These are phyloP conservation scores for Amblyraja radiata DNA, from an alignment of 2,797 vertebrate genomes.

Conservation along the genomic window DNA sequence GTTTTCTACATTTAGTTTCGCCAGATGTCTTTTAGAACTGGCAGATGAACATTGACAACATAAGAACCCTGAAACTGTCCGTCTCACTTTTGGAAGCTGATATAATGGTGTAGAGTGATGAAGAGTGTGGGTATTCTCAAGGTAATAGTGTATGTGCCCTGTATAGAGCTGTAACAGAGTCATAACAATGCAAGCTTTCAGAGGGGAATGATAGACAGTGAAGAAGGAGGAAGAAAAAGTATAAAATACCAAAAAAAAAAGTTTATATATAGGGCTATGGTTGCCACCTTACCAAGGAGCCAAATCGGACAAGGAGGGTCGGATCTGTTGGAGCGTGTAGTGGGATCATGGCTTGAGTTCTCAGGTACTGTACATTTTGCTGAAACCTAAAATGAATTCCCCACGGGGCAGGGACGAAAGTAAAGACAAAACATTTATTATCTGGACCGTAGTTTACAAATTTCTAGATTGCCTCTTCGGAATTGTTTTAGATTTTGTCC, in stretches of 20 bases:
- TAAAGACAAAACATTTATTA: background rate
- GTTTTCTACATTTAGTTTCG: background rate
- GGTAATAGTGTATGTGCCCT: background rate
- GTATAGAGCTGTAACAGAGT: background rate
- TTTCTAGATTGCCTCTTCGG: background rate
- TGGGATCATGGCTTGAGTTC: background rate
- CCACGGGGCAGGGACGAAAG: background rate
- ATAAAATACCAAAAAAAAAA: conserved; percentile 16
- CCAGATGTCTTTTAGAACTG: background rate
- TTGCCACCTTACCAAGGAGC: background rate
- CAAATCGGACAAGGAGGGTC: background rate
- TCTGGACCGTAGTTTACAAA: background rate
- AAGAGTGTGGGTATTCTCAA: background rate
- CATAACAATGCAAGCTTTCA: background rate
- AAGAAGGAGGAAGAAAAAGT: background rate
- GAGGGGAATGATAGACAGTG: background rate
- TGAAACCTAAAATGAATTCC: background rate
- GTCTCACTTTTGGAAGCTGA: background rate
- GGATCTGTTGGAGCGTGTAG: background rate
- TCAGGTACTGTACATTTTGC: background rate
- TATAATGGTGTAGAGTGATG: background rate
- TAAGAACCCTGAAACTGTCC: background rate
- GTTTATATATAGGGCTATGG: background rate
- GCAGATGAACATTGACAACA: background rate
- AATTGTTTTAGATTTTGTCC: background rate